Conservation (phyloP, 2,113 vertebrate genomes). For the Ascaphus truei region DNA sequence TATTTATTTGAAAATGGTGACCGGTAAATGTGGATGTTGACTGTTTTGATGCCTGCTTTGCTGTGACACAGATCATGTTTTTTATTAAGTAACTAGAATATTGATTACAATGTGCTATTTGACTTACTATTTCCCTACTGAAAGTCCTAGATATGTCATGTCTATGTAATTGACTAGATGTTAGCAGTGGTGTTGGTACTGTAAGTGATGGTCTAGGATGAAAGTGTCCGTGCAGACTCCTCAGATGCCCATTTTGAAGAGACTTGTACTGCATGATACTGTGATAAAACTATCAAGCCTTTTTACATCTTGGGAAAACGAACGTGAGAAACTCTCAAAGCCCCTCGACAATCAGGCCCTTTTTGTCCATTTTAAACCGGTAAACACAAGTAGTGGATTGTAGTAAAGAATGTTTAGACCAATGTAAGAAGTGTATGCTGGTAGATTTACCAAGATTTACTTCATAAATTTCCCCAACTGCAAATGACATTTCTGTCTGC, state of each 20-base stretch:
- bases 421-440: too few relatives aligned
- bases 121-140: too few relatives aligned
- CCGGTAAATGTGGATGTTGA: neutral
- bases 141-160: neutral
- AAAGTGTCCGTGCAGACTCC: neutral
- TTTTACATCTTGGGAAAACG: too few relatives aligned
- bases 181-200: neutral
- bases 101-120: neutral
- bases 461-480: too few relatives aligned
- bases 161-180: neutral
- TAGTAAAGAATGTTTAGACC: too few relatives aligned
- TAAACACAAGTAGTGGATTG: too few relatives aligned
- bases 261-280: neutral
- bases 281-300: neutral
- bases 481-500: too few relatives aligned
- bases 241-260: neutral
- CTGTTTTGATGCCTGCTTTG: too few relatives aligned
- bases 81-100: neutral
- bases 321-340: too few relatives aligned
- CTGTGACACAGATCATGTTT: too few relatives aligned
- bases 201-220: neutral
- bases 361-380: neutral
- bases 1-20: neutral
- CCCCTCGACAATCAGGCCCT: conserved; percentile 7
- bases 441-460: too few relatives aligned